Evolutionary conservation across 2,113 vertebrate genomes (phyloP).

Genomic region (Columba janthina): DNA sequence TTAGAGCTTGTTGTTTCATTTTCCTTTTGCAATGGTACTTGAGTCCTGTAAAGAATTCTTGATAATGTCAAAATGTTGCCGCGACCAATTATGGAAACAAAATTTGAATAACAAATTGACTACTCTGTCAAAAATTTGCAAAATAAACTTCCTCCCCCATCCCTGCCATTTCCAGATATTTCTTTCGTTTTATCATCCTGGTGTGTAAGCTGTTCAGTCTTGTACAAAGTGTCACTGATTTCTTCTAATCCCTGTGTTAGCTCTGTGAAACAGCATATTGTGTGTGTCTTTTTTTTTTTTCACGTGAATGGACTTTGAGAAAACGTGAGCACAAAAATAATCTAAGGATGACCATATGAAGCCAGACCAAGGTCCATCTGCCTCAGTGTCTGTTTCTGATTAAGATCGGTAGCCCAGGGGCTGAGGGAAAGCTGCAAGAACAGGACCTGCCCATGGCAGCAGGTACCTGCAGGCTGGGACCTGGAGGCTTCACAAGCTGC

Average conservation of each 20-base stretch:
- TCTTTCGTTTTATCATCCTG: slow-evolving; percentile 12
- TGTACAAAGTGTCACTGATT: background rate
- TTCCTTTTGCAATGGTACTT: background rate
- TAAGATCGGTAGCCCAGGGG: background rate
- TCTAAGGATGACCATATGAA: background rate
- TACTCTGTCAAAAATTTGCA: background rate
- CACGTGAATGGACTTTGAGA: background rate
- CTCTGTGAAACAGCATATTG: background rate
- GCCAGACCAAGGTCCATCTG: background rate
- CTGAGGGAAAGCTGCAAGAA: background rate
- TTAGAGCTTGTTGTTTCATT: background rate
- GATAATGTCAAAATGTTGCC: background rate
- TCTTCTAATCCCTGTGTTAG: background rate
- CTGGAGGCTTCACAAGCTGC: background rate
- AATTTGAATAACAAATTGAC: background rate
- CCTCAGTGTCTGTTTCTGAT: background rate
- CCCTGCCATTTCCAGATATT: background rate
- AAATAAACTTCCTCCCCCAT: background rate
- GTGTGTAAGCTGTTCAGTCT: background rate
- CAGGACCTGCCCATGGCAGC: background rate
- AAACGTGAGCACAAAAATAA: background rate
- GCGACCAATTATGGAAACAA: background rate
- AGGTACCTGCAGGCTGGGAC: background rate
- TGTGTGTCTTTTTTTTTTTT: background rate
- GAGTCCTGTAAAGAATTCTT: background rate